These are phyloP conservation scores for Hedya salicella DNA, from an alignment of 2,888 invertebrate species.

Conservation along the genomic window DNA sequence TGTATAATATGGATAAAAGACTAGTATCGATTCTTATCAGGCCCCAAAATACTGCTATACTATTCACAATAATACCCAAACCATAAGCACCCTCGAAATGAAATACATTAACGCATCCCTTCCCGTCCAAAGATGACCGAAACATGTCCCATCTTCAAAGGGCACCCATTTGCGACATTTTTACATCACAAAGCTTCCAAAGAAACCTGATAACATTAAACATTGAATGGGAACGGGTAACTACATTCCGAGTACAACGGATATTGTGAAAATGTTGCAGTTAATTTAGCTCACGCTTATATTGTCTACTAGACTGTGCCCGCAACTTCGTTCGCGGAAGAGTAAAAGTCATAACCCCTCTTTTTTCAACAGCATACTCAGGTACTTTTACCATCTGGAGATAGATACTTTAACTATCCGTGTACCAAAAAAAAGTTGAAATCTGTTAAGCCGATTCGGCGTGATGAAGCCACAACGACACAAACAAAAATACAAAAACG, in stretches of 20 bases:
- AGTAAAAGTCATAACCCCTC: too few relatives aligned
- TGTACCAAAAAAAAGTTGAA: too few relatives aligned
- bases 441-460: too few relatives aligned
- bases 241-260: background rate
- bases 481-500: too few relatives aligned
- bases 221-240: constrained; percentile 18
- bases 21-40: background rate
- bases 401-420: too few relatives aligned
- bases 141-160: constrained; percentile 30
- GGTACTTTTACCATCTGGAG: too few relatives aligned
- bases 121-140: constrained; percentile 25
- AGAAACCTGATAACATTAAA: constrained; percentile 19
- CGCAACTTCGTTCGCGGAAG: too few relatives aligned
- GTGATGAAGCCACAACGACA: too few relatives aligned
- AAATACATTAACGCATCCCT: constrained; percentile 35
- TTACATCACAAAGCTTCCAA: constrained; percentile 36
- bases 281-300: too few relatives aligned
- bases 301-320: too few relatives aligned
- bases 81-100: constrained; percentile 8
- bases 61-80: background rate
- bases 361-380: too few relatives aligned
- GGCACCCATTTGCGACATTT: constrained; percentile 29
- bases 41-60: background rate
- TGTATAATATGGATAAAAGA: too few relatives aligned
- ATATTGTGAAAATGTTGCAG: background rate